These are phyloP conservation scores for Drosophila anomalata DNA, from an alignment of 2,888 invertebrate genomes.

Conservation along the genomic window DNA sequence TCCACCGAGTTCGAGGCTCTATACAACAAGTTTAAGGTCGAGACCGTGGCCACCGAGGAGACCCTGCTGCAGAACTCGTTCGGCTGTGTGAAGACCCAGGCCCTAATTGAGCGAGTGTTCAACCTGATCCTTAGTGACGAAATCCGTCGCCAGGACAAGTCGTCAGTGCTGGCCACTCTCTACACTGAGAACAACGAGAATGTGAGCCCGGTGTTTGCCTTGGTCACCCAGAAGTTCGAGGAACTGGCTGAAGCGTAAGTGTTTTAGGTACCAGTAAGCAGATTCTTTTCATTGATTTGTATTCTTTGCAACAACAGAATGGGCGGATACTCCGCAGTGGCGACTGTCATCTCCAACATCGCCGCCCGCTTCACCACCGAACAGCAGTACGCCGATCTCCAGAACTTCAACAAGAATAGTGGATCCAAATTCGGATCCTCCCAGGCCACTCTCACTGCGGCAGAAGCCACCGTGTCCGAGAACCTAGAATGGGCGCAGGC, in stretches of 20 bases:
- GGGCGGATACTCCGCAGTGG: constrained; percentile 78
- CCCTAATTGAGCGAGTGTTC: constrained; percentile 85
- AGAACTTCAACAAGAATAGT: constrained; percentile 67
- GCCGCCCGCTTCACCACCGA: constrained; percentile 80
- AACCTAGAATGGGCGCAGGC: constrained; percentile 81
- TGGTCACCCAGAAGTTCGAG: constrained; percentile 80
- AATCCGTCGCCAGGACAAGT: constrained; percentile 82
- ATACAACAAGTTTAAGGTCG: constrained; percentile 86
- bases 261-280: fast-evolving
- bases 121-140: constrained; percentile 84
- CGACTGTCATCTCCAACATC: constrained; percentile 78
- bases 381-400: constrained; percentile 65
- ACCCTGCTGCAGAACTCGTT: constrained; percentile 87
- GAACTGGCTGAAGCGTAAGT: constrained; percentile 78
- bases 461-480: constrained; percentile 71
- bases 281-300: neutral
- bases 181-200: constrained; percentile 85
- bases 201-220: constrained; percentile 85
- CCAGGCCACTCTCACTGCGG: constrained; percentile 61
- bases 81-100: constrained; percentile 87
- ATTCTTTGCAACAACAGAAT: constrained; percentile 56
- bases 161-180: constrained; percentile 83
- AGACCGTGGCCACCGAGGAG: constrained; percentile 89
- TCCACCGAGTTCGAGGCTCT: constrained; percentile 87
- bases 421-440: constrained; percentile 74